These are phyloP conservation scores for Cirrhinus mrigala DNA, from an alignment of 2,797 vertebrate species.

Conservation along the genomic window DNA sequence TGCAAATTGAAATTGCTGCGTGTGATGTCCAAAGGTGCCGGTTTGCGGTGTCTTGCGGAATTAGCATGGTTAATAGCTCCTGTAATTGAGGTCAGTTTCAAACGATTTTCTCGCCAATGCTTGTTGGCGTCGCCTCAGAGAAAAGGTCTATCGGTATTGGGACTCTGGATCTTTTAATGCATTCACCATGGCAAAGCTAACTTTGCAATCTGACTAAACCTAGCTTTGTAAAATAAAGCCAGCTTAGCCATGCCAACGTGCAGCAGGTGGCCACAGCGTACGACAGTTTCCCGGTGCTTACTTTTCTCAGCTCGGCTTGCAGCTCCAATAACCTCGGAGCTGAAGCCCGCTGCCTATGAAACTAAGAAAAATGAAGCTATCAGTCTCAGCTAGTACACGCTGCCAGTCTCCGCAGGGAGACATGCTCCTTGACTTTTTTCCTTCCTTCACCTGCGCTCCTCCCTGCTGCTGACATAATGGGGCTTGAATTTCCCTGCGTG, in stretches of 20 bases:
- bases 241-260: constrained; percentile 2
- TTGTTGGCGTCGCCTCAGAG: constrained; percentile 31
- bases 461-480: constrained; percentile 58
- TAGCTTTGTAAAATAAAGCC: constrained; percentile 40
- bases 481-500: constrained; percentile 52
- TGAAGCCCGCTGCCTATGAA: constrained; percentile 30
- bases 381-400: constrained; percentile 43
- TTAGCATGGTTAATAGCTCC: constrained; percentile 79
- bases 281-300: constrained; percentile 14
- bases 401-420: constrained; percentile 52
- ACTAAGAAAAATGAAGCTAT: constrained; percentile 61
- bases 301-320: constrained; percentile 9
- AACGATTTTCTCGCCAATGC: constrained; percentile 58
- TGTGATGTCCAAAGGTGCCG: constrained; percentile 69
- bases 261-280: constrained; percentile 12
- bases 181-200: constrained; percentile 8
- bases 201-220: constrained; percentile 17
- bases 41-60: constrained; percentile 74
- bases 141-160: constrained; percentile 51
- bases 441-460: constrained; percentile 50
- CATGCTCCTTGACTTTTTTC: constrained; percentile 47
- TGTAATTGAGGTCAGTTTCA: constrained; percentile 79
- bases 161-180: neutral
- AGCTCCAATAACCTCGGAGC: constrained; percentile 20
- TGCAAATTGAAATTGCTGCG: constrained; percentile 68